phyloP scores from a whole-genome alignment of 1,140 invertebrate species.

The Brachionus angularis region DNA sequence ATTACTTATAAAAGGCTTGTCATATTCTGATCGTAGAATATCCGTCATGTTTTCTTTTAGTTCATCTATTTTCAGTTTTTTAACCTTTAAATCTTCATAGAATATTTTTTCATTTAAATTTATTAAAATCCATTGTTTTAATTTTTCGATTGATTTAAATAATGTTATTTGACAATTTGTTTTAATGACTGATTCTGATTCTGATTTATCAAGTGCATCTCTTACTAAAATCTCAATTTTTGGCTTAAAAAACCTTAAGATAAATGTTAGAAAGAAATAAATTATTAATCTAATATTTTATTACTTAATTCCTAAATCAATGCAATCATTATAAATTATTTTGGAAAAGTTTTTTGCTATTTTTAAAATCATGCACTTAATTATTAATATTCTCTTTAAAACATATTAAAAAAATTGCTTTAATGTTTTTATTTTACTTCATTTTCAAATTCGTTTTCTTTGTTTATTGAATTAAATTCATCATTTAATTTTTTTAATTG shows the following conservation, averaged over 20 bases:
- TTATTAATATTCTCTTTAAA: neutral
- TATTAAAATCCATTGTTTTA: conserved; percentile 16
- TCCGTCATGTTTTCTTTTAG: conserved; percentile 9
- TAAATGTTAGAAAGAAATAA: neutral
- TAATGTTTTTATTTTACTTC: neutral
- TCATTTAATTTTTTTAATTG: neutral
- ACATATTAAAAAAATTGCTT: neutral
- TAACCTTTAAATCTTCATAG: conserved; percentile 17
- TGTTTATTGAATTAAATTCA: neutral
- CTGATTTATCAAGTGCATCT: conserved; percentile 9
- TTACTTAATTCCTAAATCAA: conserved; percentile 11
- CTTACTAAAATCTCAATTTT: conserved; percentile 18
- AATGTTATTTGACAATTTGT: neutral
- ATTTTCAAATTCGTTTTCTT: conserved; percentile 18
- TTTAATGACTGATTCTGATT: neutral
- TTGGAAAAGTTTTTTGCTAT: neutral
- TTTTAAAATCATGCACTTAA: neutral
- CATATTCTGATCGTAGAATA: neutral
- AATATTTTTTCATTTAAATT: conserved; percentile 35
- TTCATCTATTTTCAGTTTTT: conserved; percentile 36
- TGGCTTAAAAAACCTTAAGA: conserved; percentile 14
- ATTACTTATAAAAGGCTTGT: neutral
- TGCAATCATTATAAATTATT: neutral
- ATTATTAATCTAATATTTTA: neutral
- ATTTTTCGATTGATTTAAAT: conserved; percentile 37